phyloP scores from a whole-genome alignment of 2,113 vertebrate genomes.

The Gymnocephalus cernua region DNA sequence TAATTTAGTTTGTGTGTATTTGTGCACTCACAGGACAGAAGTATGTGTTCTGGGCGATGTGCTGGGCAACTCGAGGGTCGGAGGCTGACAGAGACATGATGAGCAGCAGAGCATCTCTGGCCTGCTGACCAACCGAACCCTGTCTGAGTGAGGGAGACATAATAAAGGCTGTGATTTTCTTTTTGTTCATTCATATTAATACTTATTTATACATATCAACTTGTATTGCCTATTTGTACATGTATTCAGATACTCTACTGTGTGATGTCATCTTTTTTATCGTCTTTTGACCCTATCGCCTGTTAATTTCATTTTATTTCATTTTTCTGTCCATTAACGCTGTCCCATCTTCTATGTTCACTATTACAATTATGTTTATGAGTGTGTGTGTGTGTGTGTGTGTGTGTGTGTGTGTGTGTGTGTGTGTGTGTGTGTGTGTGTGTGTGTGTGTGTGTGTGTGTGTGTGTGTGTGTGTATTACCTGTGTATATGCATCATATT shows the following conservation, averaged over 20 bases:
- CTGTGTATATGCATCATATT: too few relatives aligned
- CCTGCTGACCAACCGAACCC: conserved; percentile 91
- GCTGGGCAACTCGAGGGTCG: conserved; percentile 89
- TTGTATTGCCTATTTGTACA: too few relatives aligned
- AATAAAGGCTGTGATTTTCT: too few relatives aligned
- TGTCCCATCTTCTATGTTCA: too few relatives aligned
- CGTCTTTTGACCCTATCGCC: too few relatives aligned
- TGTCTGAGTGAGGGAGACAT: conserved; percentile 80
- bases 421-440: background rate
- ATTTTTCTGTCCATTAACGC: too few relatives aligned
- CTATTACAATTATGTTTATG: too few relatives aligned
- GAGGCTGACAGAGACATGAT: conserved; percentile 94
- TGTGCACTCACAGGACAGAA: conserved; percentile 93
- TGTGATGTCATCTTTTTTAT: too few relatives aligned
- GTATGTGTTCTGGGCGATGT: conserved; percentile 94
- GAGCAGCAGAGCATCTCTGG: conserved; percentile 92
- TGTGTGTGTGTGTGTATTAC: background rate
- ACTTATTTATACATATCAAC: background rate
- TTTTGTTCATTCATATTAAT: background rate
- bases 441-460: background rate
- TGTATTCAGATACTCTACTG: too few relatives aligned
- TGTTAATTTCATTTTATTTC: too few relatives aligned
- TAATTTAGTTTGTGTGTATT: background rate
- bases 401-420: background rate
- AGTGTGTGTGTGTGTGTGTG: background rate